These are phyloP conservation scores for Oligia latruncula DNA, from an alignment of 2,888 invertebrate genomes.

Conservation along the genomic window DNA sequence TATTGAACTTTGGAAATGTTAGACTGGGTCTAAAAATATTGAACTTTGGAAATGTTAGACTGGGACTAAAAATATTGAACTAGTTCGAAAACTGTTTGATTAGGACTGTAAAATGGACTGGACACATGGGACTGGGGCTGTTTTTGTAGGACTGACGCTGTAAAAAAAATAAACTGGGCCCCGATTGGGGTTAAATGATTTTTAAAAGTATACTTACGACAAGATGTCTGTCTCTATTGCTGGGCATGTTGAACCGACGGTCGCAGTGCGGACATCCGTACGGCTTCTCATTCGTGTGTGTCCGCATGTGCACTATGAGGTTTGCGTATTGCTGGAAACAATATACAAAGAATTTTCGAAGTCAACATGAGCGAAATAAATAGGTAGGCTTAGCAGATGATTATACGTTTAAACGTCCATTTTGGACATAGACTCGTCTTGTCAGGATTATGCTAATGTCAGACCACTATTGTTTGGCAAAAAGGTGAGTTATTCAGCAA, in stretches of 20 bases:
- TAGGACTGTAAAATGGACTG: no score
- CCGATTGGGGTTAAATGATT: background rate
- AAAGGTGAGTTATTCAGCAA: no score
- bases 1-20: no score
- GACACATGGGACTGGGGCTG: background rate
- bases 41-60: no score
- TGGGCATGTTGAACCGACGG: slow-evolving; percentile 86
- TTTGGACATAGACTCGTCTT: background rate
- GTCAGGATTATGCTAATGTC: no score
- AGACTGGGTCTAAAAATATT: no score
- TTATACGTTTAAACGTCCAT: background rate
- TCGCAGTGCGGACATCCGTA: slow-evolving; percentile 87
- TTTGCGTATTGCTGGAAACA: slow-evolving; percentile 86
- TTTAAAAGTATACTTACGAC: slow-evolving; percentile 75
- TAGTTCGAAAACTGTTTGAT: background rate
- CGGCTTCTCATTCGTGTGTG: slow-evolving; percentile 86
- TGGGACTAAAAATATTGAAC: background rate
- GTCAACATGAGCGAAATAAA: background rate
- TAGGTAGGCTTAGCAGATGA: background rate
- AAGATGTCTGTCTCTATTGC: slow-evolving; percentile 85
- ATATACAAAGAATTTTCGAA: background rate
- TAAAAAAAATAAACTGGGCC: background rate
- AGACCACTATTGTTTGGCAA: no score
- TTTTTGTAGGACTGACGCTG: no score
- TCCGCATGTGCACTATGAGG: slow-evolving; percentile 86